Percentiles rank a stretch among this genome's conserved stretches.
Conservation (phyloP, 1,140 invertebrate species). For the Drosophila nigrodunni region DNA sequence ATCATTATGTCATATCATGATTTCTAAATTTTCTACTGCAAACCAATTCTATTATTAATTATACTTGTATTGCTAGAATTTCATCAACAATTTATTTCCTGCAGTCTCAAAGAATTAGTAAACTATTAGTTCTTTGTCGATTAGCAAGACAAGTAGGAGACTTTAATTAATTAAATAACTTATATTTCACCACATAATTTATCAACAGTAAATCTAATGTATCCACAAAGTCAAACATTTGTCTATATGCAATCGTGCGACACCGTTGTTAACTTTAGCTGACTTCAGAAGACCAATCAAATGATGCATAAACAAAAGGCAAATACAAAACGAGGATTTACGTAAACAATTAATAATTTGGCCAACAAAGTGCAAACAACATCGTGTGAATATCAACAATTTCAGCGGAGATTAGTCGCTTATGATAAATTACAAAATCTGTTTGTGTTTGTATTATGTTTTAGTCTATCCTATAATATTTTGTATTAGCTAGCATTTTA, state of each 20-base stretch:
- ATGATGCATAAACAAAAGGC: slow-evolving; percentile 45
- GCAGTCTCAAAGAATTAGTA: slow-evolving; percentile 7
- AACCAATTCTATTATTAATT: slow-evolving; percentile 67
- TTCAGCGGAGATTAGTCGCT: slow-evolving; percentile 43
- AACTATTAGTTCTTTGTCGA: background rate
- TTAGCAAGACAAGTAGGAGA: background rate
- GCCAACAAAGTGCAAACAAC: slow-evolving; percentile 46
- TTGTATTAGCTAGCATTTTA: slow-evolving; percentile 47
- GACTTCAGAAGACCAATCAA: slow-evolving; percentile 49
- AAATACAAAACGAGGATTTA: slow-evolving; percentile 20
- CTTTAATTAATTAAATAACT: slow-evolving; percentile 21
- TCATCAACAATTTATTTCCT: slow-evolving; percentile 32
- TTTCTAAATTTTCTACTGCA: slow-evolving; percentile 70
- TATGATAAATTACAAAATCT: slow-evolving; percentile 63
- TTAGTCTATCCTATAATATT: slow-evolving; percentile 41
- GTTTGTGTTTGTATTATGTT: slow-evolving; percentile 34
- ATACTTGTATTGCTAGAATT: slow-evolving; percentile 35
- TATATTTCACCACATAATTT: slow-evolving; percentile 35
- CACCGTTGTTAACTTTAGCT: slow-evolving; percentile 22
- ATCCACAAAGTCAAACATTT: slow-evolving; percentile 48
- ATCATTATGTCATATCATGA: slow-evolving; percentile 64
- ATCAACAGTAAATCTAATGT: slow-evolving; percentile 55
- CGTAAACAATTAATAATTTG: slow-evolving; percentile 30
- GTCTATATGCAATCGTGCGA: slow-evolving; percentile 27
- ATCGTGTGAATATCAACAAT: slow-evolving; percentile 40